These are phyloP conservation scores for Merodon equestris DNA, from an alignment of 2,888 invertebrate species.

Conservation along the genomic window DNA sequence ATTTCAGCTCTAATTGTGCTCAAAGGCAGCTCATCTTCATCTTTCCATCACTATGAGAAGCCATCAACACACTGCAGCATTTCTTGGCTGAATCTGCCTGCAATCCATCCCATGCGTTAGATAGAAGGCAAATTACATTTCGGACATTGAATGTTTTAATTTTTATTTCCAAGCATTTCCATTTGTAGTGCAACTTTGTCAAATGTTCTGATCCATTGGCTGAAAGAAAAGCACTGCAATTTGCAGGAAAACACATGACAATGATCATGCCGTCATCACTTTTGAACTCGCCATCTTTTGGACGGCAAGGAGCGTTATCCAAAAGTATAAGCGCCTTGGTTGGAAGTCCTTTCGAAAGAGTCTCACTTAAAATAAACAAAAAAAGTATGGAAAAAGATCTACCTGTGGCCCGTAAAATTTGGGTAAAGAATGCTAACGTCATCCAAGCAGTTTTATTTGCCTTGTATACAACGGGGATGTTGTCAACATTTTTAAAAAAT, in stretches of 20 bases:
- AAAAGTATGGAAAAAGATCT: slow-evolving; percentile 1
- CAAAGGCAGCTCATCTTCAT: slow-evolving; percentile 42
- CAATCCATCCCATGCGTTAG: slow-evolving; percentile 48
- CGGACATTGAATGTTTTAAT: slow-evolving; percentile 58
- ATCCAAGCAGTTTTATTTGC: slow-evolving; percentile 59
- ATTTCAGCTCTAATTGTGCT: slow-evolving; percentile 13
- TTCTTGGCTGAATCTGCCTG: slow-evolving; percentile 35
- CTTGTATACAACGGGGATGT: slow-evolving; percentile 54
- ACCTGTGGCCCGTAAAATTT: not conserved
- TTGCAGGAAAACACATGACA: slow-evolving; percentile 67
- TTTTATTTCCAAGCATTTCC: slow-evolving; percentile 45
- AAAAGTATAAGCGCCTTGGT: slow-evolving; percentile 69
- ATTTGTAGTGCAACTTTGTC: slow-evolving; percentile 50
- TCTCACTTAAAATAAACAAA: slow-evolving; percentile 23
- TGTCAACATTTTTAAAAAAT: slow-evolving; percentile 59
- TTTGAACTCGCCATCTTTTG: too few relatives aligned
- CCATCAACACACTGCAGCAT: slow-evolving; percentile 43
- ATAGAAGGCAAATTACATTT: slow-evolving; percentile 46
- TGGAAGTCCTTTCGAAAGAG: slow-evolving; percentile 61
- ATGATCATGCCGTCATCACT: slow-evolving; percentile 62
- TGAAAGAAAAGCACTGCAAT: slow-evolving; percentile 63
- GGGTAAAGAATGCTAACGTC: slow-evolving; percentile 63
- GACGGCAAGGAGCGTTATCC: slow-evolving; percentile 69
- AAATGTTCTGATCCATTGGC: slow-evolving; percentile 44
- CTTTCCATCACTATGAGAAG: slow-evolving; percentile 26